These are phyloP conservation scores for Sebastes hubbsi DNA, from an alignment of 2,797 vertebrate species.

Conservation along the genomic window DNA sequence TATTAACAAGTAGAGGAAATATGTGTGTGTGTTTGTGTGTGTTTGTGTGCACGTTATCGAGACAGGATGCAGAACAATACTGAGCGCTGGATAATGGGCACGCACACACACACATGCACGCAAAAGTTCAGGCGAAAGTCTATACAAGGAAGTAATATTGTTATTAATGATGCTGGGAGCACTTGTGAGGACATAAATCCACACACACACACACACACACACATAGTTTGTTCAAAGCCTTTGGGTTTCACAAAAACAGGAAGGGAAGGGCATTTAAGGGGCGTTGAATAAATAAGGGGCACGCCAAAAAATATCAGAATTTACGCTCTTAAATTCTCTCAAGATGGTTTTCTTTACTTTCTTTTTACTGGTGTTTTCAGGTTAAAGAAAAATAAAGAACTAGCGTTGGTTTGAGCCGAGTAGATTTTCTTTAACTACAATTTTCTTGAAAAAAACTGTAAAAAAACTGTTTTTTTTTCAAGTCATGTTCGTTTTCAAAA, in stretches of 20 bases:
- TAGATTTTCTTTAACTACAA: no score
- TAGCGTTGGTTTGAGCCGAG: no score
- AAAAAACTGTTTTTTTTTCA: no score
- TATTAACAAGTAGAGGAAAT: neutral
- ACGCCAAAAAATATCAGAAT: neutral
- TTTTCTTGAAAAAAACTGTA: no score
- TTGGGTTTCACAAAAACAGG: slow-evolving; percentile 60
- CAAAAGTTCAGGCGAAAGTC: slow-evolving; percentile 67
- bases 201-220: slow-evolving; percentile 12
- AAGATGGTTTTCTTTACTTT: no score
- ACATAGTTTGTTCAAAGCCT: neutral
- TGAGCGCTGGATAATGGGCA: slow-evolving; percentile 4
- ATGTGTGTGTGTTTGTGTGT: slow-evolving; percentile 14
- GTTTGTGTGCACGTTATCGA: slow-evolving; percentile 25
- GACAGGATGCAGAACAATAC: slow-evolving; percentile 67
- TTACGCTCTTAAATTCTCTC: neutral
- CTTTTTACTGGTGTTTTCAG: no score
- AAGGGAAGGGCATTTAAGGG: slow-evolving; percentile 36
- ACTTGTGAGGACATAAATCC: slow-evolving; percentile 53
- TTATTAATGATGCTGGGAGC: slow-evolving; percentile 71
- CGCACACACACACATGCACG: neutral
- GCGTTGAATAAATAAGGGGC: neutral
- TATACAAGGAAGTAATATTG: slow-evolving; percentile 79
- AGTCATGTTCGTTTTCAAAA: no score
- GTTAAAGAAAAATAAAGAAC: no score